Conservation (phyloP, 2,888 invertebrate species). For the Alsophila aescularia region DNA sequence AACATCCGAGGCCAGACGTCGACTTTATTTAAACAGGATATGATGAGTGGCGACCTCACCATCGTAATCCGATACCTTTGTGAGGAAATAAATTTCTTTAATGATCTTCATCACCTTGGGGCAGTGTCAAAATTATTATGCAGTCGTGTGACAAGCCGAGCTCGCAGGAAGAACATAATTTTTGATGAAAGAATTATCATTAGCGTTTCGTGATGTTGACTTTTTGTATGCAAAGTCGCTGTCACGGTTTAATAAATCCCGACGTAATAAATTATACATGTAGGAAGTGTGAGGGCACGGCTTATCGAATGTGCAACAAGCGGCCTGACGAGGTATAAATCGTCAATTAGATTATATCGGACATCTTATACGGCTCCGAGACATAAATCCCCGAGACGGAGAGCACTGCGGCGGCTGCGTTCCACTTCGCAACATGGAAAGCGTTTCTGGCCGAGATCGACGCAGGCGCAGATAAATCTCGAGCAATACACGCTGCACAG, state of each 20-base stretch:
- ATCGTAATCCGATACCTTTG: conserved; percentile 62
- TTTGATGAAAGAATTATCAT: conserved; percentile 38
- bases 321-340: conserved; percentile 34
- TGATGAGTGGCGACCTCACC: conserved; percentile 62
- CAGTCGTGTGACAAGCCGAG: conserved; percentile 48
- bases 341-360: conserved; percentile 27
- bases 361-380: conserved; percentile 17
- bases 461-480: conserved; percentile 64
- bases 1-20: conserved; percentile 59
- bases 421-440: conserved; percentile 74
- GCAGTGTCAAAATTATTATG: conserved; percentile 49
- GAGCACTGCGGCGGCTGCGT: conserved; percentile 44
- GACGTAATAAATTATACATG: conserved; percentile 34
- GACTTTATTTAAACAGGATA: conserved; percentile 62
- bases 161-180: conserved; percentile 45
- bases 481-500: conserved; percentile 48
- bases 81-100: conserved; percentile 67
- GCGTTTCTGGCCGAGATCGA: conserved; percentile 68
- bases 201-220: conserved; percentile 46
- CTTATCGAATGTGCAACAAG: conserved; percentile 37
- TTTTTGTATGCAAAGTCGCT: conserved; percentile 34
- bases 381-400: conserved; percentile 58
- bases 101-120: conserved; percentile 58
- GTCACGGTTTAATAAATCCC: conserved; percentile 28
- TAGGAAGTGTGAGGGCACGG: conserved; percentile 39